Evolutionary conservation across 2,797 vertebrate genomes (phyloP), one percentile per base, ranked within the genome.

Genomic region (Amblyraja radiata): DNA sequence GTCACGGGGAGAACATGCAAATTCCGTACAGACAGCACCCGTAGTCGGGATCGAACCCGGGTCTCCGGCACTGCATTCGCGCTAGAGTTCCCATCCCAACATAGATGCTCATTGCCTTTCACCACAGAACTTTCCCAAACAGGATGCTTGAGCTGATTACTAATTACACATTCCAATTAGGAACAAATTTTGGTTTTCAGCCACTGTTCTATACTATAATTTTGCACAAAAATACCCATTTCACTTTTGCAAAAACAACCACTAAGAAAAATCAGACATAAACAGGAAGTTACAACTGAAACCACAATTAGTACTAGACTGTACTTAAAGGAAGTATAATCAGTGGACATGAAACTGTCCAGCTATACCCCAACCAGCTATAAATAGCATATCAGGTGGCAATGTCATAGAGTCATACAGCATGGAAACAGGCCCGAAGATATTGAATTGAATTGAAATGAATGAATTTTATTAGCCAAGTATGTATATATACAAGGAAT

Each of bases 241-340:
- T 92, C 71, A 76, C 71, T 54, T 92, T 76, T 76, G 46, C 23
- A 92, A 92, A 76, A 92, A 92, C 90, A 92, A 92, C 71, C 90
- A 92, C 39, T 54, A 92, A 92, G 36, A 76, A 93, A 94, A 94
- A 54, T 91, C 76, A 94, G 93, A 76, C 80, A 0, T 0, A 61
- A 94, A 94, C 94, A 94, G 93, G 95, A 96, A 97, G 95, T 94
- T 93, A 93, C 93, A 90, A 94, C 58, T 96, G 95, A 95, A 95
- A 95, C 94, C 95, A 95, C 95, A 95, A 94, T 93, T 93, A 94
- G 93, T 93, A 94, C 94, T 96, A 95, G 94, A 95, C 96, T 97
- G 95, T 96, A 88, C 94, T 94, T 94, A 95, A 96, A 97, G 95
- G 95, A 97, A 96, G 96, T 95, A 86, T 95, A 97, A 96, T 97